Percentiles rank a stretch among this genome's conserved stretches.
Evolutionary conservation across 53 echinoderm and acorn worm species (phyloP).

Genomic region (Apostichopus leukothele): DNA sequence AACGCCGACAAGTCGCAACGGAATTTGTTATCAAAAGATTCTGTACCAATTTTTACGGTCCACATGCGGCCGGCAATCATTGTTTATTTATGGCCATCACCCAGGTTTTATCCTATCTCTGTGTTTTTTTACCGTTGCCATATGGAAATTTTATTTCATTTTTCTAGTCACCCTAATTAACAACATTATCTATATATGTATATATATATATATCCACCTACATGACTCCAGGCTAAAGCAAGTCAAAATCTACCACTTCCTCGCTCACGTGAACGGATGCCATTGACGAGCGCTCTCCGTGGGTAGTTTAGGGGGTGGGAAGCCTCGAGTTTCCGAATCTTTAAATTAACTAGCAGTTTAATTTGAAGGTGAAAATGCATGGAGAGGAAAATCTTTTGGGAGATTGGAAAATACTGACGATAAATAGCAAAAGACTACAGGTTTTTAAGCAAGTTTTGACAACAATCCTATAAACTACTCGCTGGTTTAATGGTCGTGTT

Average conservation of each 20-base stretch:
- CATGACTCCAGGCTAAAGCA: conserved; percentile 26
- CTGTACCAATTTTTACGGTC: conserved; percentile 39
- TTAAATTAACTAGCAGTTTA: not conserved
- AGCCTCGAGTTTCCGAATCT: not conserved
- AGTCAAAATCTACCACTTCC: conserved; percentile 16
- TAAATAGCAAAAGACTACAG: too few relatives aligned
- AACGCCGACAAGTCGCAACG: conserved; percentile 24
- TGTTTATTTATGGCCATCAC: conserved; percentile 42
- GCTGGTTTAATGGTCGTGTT: too few relatives aligned
- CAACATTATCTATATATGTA: not conserved
- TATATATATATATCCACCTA: not conserved
- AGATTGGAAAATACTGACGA: too few relatives aligned
- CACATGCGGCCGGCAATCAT: conserved; percentile 20
- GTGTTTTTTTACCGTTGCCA: not conserved
- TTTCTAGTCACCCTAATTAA: conserved; percentile 30
- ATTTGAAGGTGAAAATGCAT: not conserved
- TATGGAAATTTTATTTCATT: conserved; percentile 32
- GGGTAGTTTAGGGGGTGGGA: not conserved
- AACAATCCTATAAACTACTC: too few relatives aligned
- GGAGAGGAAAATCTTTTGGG: not conserved
- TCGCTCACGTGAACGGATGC: not conserved
- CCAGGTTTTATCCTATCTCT: conserved; percentile 3
- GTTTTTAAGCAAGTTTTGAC: too few relatives aligned
- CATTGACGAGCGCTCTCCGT: not conserved
- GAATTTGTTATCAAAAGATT: conserved; percentile 42